phyloP scores from a whole-genome alignment of 1,140 invertebrate genomes.

The Carposina sasakii region DNA sequence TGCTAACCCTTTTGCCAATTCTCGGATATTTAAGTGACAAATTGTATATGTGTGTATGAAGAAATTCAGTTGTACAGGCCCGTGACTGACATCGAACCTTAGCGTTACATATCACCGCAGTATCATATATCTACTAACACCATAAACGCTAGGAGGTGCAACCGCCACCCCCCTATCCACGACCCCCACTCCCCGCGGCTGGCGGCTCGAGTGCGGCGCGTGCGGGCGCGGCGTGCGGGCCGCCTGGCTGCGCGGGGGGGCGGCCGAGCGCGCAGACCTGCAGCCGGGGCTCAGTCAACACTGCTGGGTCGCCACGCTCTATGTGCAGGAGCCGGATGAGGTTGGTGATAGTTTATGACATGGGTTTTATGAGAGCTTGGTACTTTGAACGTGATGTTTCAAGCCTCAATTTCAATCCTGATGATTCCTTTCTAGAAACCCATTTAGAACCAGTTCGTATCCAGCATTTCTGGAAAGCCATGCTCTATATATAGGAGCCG shows the following conservation, averaged over 20 bases:
- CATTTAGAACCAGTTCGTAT: not conserved
- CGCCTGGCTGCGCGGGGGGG: slow-evolving; percentile 35
- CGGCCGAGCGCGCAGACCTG: slow-evolving; percentile 31
- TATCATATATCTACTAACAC: too few species aligned
- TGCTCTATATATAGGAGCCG: not conserved
- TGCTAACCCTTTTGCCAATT: too few species aligned
- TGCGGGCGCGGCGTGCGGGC: slow-evolving; percentile 50
- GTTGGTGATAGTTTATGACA: slow-evolving; percentile 9
- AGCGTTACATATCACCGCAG: too few species aligned
- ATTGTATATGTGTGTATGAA: too few species aligned
- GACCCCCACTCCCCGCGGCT: slow-evolving; percentile 34
- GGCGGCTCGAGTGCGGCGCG: slow-evolving; percentile 53
- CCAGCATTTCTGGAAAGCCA: not conserved
- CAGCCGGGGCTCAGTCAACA: slow-evolving; percentile 41
- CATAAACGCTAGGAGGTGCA: slow-evolving; percentile 43
- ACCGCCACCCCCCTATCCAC: slow-evolving; percentile 45
- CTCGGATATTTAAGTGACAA: too few species aligned
- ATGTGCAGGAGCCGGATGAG: slow-evolving; percentile 45
- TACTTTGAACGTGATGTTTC: too few species aligned
- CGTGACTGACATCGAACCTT: too few species aligned
- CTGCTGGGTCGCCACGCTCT: slow-evolving; percentile 46
- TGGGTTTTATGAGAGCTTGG: too few species aligned
- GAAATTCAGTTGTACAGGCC: too few species aligned
- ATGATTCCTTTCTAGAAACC: too few species aligned
- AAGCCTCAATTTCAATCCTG: too few species aligned